phyloP scores from a whole-genome alignment of 2,888 invertebrate genomes.

The Eretmocerus hayati region DNA sequence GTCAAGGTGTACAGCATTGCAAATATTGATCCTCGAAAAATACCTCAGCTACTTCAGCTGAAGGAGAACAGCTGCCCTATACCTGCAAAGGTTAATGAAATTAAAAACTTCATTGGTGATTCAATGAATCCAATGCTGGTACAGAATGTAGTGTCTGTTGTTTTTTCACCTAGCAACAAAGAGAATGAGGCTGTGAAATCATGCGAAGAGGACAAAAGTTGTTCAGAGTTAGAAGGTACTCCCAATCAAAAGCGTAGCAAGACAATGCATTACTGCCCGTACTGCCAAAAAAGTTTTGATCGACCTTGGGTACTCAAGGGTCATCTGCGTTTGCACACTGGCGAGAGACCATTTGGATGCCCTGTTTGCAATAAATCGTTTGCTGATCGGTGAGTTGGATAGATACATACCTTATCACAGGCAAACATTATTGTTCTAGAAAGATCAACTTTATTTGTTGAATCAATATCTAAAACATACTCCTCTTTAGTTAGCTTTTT shows the following conservation, averaged over 20 bases:
- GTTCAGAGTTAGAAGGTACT: constrained; percentile 22
- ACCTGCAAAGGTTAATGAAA: constrained; percentile 1
- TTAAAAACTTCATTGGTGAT: not conserved
- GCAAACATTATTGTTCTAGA: too few relatives aligned
- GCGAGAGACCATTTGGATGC: constrained; percentile 63
- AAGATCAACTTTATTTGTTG: too few relatives aligned
- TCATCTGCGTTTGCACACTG: constrained; percentile 62
- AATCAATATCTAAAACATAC: not conserved
- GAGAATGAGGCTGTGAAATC: constrained; percentile 22
- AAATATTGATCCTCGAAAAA: constrained; percentile 1
- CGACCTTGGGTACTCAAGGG: constrained; percentile 66
- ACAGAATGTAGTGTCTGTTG: constrained; percentile 14
- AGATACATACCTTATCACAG: not conserved
- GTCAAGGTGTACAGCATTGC: not conserved
- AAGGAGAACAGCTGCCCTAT: constrained; percentile 7
- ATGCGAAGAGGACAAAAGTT: constrained; percentile 14
- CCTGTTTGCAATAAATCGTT: constrained; percentile 61
- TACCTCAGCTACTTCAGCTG: constrained; percentile 10
- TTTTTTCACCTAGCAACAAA: constrained; percentile 13
- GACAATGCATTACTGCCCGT: constrained; percentile 51
- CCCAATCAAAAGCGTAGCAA: constrained; percentile 42
- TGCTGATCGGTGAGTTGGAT: constrained; percentile 54
- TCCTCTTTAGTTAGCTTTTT: not conserved
- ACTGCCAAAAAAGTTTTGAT: constrained; percentile 62
- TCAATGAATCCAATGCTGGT: constrained; percentile 5